Percentiles rank a stretch among this genome's conserved stretches.
Conservation (phyloP, 2,888 invertebrate genomes). For the Linnaemya vulpina region DNA sequence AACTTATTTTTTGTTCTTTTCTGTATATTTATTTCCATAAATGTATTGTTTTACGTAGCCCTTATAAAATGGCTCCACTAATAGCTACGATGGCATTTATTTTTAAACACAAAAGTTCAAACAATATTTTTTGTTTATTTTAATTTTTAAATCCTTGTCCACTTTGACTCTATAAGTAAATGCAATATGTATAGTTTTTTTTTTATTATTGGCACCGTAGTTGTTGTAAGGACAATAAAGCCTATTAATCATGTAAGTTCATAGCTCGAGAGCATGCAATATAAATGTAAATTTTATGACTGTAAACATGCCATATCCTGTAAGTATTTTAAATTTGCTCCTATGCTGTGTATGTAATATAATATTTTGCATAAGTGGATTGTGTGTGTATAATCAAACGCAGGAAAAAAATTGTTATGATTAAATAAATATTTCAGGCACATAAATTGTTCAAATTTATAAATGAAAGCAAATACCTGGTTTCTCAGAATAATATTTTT, state of each 20-base stretch:
- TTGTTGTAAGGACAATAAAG: constrained; percentile 64
- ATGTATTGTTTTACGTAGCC: constrained; percentile 30
- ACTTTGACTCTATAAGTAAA: constrained; percentile 53
- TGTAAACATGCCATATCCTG: constrained; percentile 68
- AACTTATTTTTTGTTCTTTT: constrained; percentile 32
- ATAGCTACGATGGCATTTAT: constrained; percentile 37
- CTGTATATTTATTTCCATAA: constrained; percentile 28
- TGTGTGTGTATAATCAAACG: background rate
- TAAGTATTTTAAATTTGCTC: constrained; percentile 58
- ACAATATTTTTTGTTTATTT: constrained; percentile 48
- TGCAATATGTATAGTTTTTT: constrained; percentile 46
- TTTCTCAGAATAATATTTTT: constrained; percentile 7
- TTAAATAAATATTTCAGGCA: constrained; percentile 12
- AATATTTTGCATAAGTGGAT: background rate
- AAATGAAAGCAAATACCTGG: background rate
- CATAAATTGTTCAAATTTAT: background rate
- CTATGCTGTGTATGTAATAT: constrained; percentile 13
- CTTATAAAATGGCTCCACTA: constrained; percentile 24
- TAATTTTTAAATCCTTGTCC: constrained; percentile 54
- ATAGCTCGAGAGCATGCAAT: constrained; percentile 67
- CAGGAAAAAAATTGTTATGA: constrained; percentile 1
- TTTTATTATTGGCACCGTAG: constrained; percentile 33
- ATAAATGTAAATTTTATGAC: constrained; percentile 71
- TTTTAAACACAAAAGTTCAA: constrained; percentile 52
- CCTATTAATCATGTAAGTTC: constrained; percentile 72